These are phyloP conservation scores for Melieria picta DNA, from an alignment of 2,888 invertebrate genomes.

Conservation along the genomic window DNA sequence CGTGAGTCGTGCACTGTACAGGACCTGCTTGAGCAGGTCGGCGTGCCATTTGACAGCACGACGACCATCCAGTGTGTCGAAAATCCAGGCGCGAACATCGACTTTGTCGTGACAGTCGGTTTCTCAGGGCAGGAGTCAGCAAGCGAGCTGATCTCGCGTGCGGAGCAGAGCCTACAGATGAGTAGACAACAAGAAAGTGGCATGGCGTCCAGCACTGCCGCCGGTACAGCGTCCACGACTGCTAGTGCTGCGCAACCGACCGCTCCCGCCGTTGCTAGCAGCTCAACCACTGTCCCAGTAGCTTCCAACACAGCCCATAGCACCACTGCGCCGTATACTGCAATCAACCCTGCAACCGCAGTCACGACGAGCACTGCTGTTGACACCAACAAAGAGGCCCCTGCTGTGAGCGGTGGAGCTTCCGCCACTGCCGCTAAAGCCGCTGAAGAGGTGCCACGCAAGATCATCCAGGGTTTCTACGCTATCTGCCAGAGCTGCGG, in stretches of 20 bases:
- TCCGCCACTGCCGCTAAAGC: conserved; percentile 26
- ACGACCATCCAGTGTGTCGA: conserved; percentile 80
- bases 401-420: conserved; percentile 13
- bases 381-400: conserved; percentile 11
- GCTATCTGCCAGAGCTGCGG: conserved; percentile 86
- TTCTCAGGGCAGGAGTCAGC: conserved; percentile 64
- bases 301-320: conserved; percentile 41
- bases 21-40: conserved; percentile 82
- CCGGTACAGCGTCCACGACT: conserved; percentile 3
- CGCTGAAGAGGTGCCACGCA: conserved; percentile 71
- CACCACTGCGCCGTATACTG: too few relatives aligned
- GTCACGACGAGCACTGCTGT: conserved; percentile 40
- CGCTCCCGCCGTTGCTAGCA: conserved; percentile 14
- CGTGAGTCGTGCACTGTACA: conserved; percentile 85
- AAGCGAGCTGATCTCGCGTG: conserved; percentile 64
- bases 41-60: conserved; percentile 75
- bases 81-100: conserved; percentile 79
- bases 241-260: conserved; percentile 24
- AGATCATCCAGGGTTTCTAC: conserved; percentile 76
- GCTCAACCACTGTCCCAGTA: conserved; percentile 47
- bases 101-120: conserved; percentile 82
- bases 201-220: conserved; percentile 35
- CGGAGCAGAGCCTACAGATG: conserved; percentile 63
- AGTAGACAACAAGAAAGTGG: conserved; percentile 57
- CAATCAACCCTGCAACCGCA: conserved; percentile 46